A percentile compares a stretch with the other conserved stretches of the same genome.
phyloP scores from a whole-genome alignment of 2,113 vertebrate genomes.

The Morone saxatilis region DNA sequence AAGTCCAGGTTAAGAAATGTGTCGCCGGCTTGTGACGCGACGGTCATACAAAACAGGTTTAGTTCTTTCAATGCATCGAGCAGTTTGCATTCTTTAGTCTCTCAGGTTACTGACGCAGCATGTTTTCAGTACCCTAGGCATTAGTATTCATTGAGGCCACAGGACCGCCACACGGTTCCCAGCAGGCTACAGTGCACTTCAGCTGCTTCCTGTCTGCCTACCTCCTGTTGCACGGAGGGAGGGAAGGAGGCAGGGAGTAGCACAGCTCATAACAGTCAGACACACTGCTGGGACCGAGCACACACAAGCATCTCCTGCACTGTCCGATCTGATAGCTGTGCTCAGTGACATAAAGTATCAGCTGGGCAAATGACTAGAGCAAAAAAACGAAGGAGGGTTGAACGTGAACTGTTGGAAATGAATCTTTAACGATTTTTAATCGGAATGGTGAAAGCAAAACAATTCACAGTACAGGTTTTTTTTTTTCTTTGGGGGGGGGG shows the following conservation, averaged over 20 bases:
- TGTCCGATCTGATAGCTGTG: slow-evolving; percentile 21
- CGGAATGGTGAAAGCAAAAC: slow-evolving; percentile 25
- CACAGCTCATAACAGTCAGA: slow-evolving; percentile 47
- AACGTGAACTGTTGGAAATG: slow-evolving; percentile 14
- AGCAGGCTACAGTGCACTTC: slow-evolving; percentile 68
- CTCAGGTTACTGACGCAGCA: slow-evolving; percentile 36
- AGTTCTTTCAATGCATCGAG: slow-evolving; percentile 18
- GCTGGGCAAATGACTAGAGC: background rate
- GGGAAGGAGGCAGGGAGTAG: slow-evolving; percentile 41
- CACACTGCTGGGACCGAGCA: slow-evolving; percentile 33
- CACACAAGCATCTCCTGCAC: slow-evolving; percentile 15
- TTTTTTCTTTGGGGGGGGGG: slow-evolving; percentile 14
- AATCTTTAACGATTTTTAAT: slow-evolving; percentile 22
- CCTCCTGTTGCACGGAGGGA: slow-evolving; percentile 80
- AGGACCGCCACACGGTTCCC: slow-evolving; percentile 62
- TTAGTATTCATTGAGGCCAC: slow-evolving; percentile 52
- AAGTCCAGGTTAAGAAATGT: background rate
- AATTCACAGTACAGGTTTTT: slow-evolving; percentile 35
- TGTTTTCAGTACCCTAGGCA: slow-evolving; percentile 45
- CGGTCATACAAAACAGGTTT: slow-evolving; percentile 28
- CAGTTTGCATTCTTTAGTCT: slow-evolving; percentile 22
- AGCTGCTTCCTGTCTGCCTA: slow-evolving; percentile 76
- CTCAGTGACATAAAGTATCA: slow-evolving; percentile 10
- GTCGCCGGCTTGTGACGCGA: slow-evolving; percentile 16
- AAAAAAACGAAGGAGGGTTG: slow-evolving; percentile 5